Base-by-base conservation (phyloP, 2,888 invertebrate species). In the Conops quadrifasciatus region DNA sequence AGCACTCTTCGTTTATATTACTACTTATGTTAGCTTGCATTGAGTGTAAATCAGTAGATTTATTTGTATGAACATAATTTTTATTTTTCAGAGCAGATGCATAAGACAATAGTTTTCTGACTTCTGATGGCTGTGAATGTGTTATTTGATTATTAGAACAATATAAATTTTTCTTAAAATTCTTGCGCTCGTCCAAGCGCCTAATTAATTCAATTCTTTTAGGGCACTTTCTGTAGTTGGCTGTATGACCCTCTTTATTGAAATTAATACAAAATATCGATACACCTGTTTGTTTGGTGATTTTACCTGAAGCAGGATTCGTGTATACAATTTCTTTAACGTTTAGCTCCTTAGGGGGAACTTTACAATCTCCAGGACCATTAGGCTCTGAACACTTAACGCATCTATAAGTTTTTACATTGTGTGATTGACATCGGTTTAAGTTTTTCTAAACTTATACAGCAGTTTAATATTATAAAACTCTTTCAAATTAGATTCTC, bases 371-470 rank as follows among this genome's bases (percentile, higher is more conserved):
- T 2, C 62, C 60, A 4, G 60, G 68, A 13, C 30, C 51, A 51
- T 62, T 28, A 16, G 11, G 19, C 16, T 36, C 60, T 5, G 9
- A 9, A 36, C 60, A 60, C 30, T 60, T 36, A 60, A 60, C 60
- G 21, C 43, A 60, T n/a, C 60, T 2, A 36, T 60, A 60, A n/a
- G 21, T 70, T 70, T 60, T 49, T 65, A n/a, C 49, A 65, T 43
- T 70, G 70, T 9, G 47, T 2, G 13, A 49, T 58, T 2, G 7
- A 9, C 1, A 11, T 9, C 2, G n/a, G 9, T 43, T n/a, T 64
- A 24, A 70, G 53, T 24, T 51, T 62, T 62, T 69, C 53, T 49
- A 64, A 56, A 36, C 13, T 63, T 28, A 62, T 43, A 15, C 11
- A 11, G 36, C 62, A 62, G 15, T 45, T 53, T 2, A 53, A 53